Base-by-base conservation (phyloP, 2,113 vertebrate genomes). In the Pionites leucogaster region DNA sequence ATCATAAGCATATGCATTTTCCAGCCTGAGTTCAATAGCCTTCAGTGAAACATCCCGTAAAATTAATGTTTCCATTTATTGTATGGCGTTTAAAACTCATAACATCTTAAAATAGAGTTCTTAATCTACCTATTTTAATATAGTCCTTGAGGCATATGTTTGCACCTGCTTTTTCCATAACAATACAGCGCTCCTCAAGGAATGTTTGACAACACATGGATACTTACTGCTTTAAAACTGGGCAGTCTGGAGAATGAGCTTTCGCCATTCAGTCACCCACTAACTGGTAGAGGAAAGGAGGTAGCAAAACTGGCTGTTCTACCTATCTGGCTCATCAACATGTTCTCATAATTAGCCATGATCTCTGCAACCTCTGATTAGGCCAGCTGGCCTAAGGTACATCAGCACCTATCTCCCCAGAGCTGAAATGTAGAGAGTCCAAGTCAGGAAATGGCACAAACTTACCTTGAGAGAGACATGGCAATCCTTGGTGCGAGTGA, bases 301-400 rank as follows among this genome's bases (percentile, higher is more conserved):
- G 39, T 25, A 63, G 78, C n/a, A 87, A 93, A 93, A 39, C 72
- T 0, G 0, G 55, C 76, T 75, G 24, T 33, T 80, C 83, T 46
- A 71, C 85, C 65, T 53, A 44, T 27, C 35, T 57, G 50, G 63
- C 42, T 84, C 2, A 0, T 86, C 65, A 79, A 47, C 60, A 37
- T 0, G 0, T 60, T 44, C 50, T 69, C 39, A 11, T 75, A 60
- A 71, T 71, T 82, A 87, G 29, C 59, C 1, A 1, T 89, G 47
- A 57, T 65, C 59, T 91, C 50, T 91, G 39, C 37, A 82, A 86
- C 42, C 77, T 62, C 60, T 47, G 24, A 59, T 78, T 89, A 84
- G 4, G 0, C 20, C 65, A 84, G 50, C 20, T 86, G 64, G 18
- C 69, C 55, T 42, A 49, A 55, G 42, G 55, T 86, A 63, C 10